Evolutionary conservation across 2,113 vertebrate genomes (phyloP), one percentile per base, ranked within the genome.

Genomic region (Ammodytes dubius): DNA sequence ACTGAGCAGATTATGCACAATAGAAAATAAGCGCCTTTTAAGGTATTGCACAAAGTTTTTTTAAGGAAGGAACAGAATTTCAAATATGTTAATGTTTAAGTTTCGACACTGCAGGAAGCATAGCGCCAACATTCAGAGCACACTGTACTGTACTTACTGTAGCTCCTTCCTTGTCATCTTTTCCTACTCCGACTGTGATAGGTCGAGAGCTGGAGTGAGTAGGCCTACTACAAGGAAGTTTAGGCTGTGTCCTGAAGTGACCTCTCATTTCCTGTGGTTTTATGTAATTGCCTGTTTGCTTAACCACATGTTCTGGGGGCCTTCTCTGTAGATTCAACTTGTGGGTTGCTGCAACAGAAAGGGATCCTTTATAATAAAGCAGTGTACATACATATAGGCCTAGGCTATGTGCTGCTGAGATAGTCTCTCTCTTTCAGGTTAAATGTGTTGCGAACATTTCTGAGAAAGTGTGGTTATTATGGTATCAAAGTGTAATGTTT

Each of bases 281-380:
- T 52, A 7, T 45, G 57, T 35, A 7, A 74, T 58, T 67, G 86
- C 78, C 81, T 71, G 45, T 64, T 37, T 72, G 54, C 57, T 39
- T 17, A 60, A 15, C 5, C 4, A 5, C 13, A 8, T 65, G 50
- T 10, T 54, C 13, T 46, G 5, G 5, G 42, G 27, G 12, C 19
- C 5, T 66, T 27, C 13, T 60, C 39, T 19, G 11, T 17, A 45
- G 35, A 67, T 63, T 5, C 35, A 15, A 47, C 3, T 6, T n/a
- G 52, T 7, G 37, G 40, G 53, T 10, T 52, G 13, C 40, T 74
- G 72, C n/a, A 15, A 0, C 52, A 46, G 7, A 65, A 53, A 54
- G n/a, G 46, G 58, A 27, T 1, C 1, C 2, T 27, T 10, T 37
- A 39, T 59, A 35, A 4, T 6, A 60, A 46, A 53, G 27, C 14